These are phyloP conservation scores for Drosophila lutescens DNA, from an alignment of 2,888 invertebrate genomes.

Conservation along the genomic window DNA sequence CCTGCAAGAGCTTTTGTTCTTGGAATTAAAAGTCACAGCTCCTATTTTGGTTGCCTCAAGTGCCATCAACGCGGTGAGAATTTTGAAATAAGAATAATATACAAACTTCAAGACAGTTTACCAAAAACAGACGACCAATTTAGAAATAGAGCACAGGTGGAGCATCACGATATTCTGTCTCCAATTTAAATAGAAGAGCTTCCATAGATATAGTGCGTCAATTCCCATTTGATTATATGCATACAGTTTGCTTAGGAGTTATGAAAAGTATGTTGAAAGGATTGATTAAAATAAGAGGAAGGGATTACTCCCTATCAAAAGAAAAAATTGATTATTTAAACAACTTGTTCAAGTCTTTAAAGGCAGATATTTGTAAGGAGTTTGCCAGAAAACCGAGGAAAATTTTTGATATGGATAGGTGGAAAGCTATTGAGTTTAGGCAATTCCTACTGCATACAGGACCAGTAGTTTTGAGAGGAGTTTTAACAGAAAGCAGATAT, in stretches of 20 bases:
- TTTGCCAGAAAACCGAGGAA: not conserved
- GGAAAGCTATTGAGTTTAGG: not conserved
- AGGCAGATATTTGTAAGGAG: not conserved
- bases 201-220: constrained; percentile 17
- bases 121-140: constrained; percentile 20
- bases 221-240: constrained; percentile 8
- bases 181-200: not conserved
- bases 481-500: not conserved
- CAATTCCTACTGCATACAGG: not conserved
- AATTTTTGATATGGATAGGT: constrained; percentile 2
- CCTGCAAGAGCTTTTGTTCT: constrained; percentile 10
- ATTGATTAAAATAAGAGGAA: too few species aligned
- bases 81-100: constrained; percentile 18
- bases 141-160: constrained; percentile 1
- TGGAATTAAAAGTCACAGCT: constrained; percentile 14
- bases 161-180: constrained; percentile 9
- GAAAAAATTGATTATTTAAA: not conserved
- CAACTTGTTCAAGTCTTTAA: not conserved
- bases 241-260: not conserved
- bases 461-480: not conserved
- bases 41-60: constrained; percentile 12
- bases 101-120: constrained; percentile 12
- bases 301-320: not conserved
- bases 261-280: constrained; percentile 12
- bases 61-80: constrained; percentile 20